Evolutionary conservation across 30 jellyfish, hydroid and myxozoan species (phyloP).

Genomic region (Turritopsis dohrnii): DNA sequence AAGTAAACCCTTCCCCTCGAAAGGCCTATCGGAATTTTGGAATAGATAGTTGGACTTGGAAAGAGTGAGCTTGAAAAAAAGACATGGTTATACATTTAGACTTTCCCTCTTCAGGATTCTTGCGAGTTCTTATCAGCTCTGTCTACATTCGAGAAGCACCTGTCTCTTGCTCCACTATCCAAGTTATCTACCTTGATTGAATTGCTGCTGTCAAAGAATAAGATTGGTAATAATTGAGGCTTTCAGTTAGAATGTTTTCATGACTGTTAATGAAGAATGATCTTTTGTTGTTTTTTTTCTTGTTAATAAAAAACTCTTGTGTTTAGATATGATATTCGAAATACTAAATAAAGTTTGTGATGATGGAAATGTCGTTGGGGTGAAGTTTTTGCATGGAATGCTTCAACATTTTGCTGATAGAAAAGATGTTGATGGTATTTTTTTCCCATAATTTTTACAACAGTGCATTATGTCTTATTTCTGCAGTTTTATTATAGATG

Average conservation of each 20-base stretch:
- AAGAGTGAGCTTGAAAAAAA: too few species aligned
- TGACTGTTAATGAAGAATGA: not conserved
- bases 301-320: not conserved
- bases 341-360: not conserved
- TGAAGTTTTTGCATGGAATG: slow-evolving; percentile 3
- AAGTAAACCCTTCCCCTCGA: too few species aligned
- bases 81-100: not conserved
- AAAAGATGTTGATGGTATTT: slow-evolving; percentile 7
- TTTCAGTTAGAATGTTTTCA: not conserved
- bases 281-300: not conserved
- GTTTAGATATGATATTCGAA: not conserved
- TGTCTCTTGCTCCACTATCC: not conserved
- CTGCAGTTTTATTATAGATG: too few species aligned
- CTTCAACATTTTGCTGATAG: not conserved
- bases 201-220: not conserved
- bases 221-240: not conserved
- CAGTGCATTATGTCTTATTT: too few species aligned
- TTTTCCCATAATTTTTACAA: not conserved
- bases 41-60: too few species aligned
- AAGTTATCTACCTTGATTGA: slow-evolving; percentile 8
- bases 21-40: too few species aligned
- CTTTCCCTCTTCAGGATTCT: slow-evolving; percentile 15
- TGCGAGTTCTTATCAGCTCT: not conserved
- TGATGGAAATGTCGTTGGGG: not conserved
- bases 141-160: not conserved